phyloP scores from a whole-genome alignment of 2,888 invertebrate species.

The Drosophila mulleri region DNA sequence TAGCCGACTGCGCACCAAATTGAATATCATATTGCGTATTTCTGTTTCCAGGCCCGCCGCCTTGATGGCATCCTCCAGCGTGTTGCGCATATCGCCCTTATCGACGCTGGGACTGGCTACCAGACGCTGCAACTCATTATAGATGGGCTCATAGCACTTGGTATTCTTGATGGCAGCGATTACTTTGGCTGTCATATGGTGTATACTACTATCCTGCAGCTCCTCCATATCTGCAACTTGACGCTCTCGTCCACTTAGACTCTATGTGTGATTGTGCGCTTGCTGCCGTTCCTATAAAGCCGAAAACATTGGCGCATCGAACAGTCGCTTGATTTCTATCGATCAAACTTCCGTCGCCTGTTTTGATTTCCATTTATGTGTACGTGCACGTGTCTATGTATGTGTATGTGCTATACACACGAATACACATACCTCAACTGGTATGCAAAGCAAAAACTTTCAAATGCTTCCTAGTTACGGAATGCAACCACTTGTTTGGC shows the following conservation, averaged over 20 bases:
- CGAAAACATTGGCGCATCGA: conserved; percentile 39
- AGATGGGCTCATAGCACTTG: conserved; percentile 91
- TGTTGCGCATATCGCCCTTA: conserved; percentile 91
- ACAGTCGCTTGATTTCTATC: conserved; percentile 59
- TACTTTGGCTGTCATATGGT: conserved; percentile 91
- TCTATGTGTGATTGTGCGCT: conserved; percentile 20
- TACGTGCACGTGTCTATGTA: background rate
- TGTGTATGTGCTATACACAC: background rate
- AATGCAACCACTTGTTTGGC: conserved; percentile 78
- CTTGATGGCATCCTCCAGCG: conserved; percentile 91
- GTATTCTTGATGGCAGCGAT: conserved; percentile 92
- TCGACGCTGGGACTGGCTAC: conserved; percentile 91
- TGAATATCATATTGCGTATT: conserved; percentile 93
- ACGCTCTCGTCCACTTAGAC: conserved; percentile 9
- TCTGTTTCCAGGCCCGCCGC: conserved; percentile 92
- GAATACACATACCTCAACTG: conserved; percentile 2
- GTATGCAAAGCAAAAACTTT: conserved; percentile 28
- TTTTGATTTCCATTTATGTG: conserved; percentile 41
- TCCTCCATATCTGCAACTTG: conserved; percentile 80
- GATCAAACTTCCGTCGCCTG: conserved; percentile 70
- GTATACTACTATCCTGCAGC: conserved; percentile 86
- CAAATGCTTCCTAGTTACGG: conserved; percentile 75
- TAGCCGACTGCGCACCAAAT: conserved; percentile 88
- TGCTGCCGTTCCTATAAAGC: conserved; percentile 27
- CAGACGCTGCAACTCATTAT: conserved; percentile 91